Base-by-base conservation (phyloP, 2,113 vertebrate genomes). In the Silurus meridionalis region DNA sequence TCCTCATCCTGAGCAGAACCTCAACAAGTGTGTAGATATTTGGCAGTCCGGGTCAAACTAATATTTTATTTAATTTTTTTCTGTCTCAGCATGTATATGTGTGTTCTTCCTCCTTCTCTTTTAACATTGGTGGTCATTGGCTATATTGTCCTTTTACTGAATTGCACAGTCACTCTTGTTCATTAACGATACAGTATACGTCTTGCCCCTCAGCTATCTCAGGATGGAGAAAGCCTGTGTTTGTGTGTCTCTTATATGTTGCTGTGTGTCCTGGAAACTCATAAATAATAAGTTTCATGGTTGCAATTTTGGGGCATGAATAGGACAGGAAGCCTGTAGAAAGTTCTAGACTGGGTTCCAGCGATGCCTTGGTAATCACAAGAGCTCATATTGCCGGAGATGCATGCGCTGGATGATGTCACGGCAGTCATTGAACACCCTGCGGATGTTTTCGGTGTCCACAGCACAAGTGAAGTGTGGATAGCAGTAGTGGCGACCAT, bases 331-430 rank as follows among this genome's bases (percentile, higher is more conserved):
- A 84, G 25, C 82, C 81, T 86, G 81, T 77, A 60, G 69, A 63
- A 81, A 83, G 80, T 81, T 85, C 66, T 55, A 71, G 85, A 85
- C 74, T 71, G 74, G 83, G 87, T 88, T 86, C 85, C 57, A 84
- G 83, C 13, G 67, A 72, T 50, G 66, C 67, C 86, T 93, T 93
- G 95, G 94, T 93, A 94, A 97, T 99, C 95, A 99, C 95, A 99
- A 98, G 93, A 99, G 96, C 96, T 99, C 98, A 19, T 99, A 99
- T 94, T 99, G 98, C 85, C 98, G 97, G 86, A 99, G 97, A 94
- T 99, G 98, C 98, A 99, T 99, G 95, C 98, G 95, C 95, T 99
- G 98, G 92, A 99, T 99, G 96, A 99, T 99, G 97, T 99, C 98
- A 55, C 97, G 97, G 95, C 98, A 99, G 96, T 99, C 98, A 92